Conservation (phyloP, 1,140 invertebrate species). For the Ceratitis capitata region DNA sequence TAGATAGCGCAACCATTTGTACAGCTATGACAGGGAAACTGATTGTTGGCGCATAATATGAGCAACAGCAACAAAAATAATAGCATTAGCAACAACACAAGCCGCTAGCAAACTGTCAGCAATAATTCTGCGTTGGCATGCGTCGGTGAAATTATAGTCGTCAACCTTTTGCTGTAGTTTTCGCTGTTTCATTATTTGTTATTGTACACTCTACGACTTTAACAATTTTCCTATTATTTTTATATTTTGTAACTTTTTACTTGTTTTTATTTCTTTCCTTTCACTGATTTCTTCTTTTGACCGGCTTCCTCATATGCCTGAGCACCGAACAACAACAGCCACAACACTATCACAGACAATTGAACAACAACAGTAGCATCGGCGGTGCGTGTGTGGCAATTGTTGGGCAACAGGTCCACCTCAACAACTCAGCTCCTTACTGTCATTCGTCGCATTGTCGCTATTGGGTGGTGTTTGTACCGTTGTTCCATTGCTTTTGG, state of each 20-base stretch:
- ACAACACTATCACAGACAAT: too few relatives aligned
- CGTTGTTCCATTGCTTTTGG: background rate
- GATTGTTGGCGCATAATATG: background rate
- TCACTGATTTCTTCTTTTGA: background rate
- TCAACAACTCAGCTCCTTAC: conserved; percentile 43
- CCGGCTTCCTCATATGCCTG: background rate
- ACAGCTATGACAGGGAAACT: background rate
- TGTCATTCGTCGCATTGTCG: background rate
- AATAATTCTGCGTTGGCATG: conserved; percentile 30
- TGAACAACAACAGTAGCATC: background rate
- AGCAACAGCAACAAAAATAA: background rate
- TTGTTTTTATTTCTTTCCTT: background rate
- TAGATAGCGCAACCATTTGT: background rate
- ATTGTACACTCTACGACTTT: conserved; percentile 3
- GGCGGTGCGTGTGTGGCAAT: background rate
- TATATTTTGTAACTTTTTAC: background rate
- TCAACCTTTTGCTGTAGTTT: background rate
- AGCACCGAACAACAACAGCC: background rate
- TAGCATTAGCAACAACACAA: background rate
- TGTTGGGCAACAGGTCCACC: conserved; percentile 48
- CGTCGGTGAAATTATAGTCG: conserved; percentile 42
- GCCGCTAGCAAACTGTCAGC: background rate
- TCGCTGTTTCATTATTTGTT: background rate
- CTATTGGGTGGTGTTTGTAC: background rate
- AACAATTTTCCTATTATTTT: background rate